phyloP scores from a whole-genome alignment of 1,140 invertebrate species.

The Melitaea cinxia region DNA sequence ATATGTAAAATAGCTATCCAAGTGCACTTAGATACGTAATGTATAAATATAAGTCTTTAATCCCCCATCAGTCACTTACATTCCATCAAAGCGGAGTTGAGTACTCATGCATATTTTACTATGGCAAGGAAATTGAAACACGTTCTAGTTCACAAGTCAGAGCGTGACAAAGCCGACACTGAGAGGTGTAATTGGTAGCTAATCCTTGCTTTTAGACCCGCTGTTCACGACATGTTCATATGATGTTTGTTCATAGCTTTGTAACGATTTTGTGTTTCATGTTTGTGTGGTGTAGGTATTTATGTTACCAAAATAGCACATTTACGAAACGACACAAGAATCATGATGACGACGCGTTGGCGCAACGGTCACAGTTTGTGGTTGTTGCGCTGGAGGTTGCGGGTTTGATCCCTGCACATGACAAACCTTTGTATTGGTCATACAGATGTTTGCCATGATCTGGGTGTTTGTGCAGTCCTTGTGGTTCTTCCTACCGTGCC shows the following conservation, averaged over 20 bases:
- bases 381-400: no score
- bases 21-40: not conserved
- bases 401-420: no score
- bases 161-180: conserved; percentile 38
- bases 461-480: no score
- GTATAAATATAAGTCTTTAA: conserved; percentile 1
- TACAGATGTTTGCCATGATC: no score
- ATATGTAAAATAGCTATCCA: not conserved
- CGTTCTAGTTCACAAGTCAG: conserved; percentile 52
- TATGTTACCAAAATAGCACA: no score
- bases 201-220: conserved; percentile 52
- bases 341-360: no score
- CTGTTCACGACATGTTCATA: conserved; percentile 28
- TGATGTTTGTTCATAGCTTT: conserved; percentile 20
- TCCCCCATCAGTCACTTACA: conserved; percentile 1
- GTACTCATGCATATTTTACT: conserved; percentile 38
- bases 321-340: no score
- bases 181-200: conserved; percentile 58
- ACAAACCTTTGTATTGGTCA: no score
- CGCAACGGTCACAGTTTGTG: no score
- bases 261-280: conserved; percentile 15
- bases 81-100: conserved; percentile 2
- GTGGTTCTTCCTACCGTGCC: no score
- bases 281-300: not conserved
- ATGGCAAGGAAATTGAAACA: conserved; percentile 48